Evolutionary conservation across 2,888 invertebrate genomes (phyloP).

Genomic region (Diarsia mendica): DNA sequence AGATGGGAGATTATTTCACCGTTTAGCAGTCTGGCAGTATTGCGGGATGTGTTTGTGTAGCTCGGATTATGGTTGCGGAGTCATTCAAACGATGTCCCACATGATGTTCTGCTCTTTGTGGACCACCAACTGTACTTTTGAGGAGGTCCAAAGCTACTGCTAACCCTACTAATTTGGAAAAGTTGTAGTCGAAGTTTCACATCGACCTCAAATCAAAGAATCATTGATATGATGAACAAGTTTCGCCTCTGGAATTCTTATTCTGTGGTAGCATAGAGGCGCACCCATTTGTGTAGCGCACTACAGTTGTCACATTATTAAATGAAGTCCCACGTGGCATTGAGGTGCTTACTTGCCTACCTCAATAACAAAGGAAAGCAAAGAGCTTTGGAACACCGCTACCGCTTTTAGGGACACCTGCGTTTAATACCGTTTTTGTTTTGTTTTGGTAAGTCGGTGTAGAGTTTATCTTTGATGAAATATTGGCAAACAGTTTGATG

Average conservation of each 20-base stretch:
- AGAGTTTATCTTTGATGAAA: not conserved
- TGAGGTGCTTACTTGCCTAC: slow-evolving; percentile 22
- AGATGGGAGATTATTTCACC: not conserved
- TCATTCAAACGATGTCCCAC: not conserved
- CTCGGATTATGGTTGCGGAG: not conserved
- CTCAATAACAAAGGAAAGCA: slow-evolving; percentile 11
- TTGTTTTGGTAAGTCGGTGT: not conserved
- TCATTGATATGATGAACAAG: not conserved
- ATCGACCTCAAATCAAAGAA: not conserved
- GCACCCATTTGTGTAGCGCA: slow-evolving; percentile 40
- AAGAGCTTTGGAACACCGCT: not conserved
- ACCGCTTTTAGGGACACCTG: not conserved
- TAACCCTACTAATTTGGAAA: not conserved
- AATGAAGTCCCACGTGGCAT: slow-evolving; percentile 29
- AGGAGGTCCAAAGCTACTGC: not conserved
- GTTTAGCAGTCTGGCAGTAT: not conserved
- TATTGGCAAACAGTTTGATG: not conserved
- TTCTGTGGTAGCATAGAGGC: slow-evolving; percentile 16
- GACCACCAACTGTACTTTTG: not conserved
- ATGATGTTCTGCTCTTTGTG: not conserved
- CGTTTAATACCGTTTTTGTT: not conserved
- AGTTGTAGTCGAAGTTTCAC: not conserved
- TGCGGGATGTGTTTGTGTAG: not conserved
- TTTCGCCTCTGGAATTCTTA: slow-evolving; percentile 13
- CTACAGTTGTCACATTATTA: slow-evolving; percentile 44